Conservation (phyloP, 2,797 vertebrate genomes). For the Notoglanidium macrostoma region DNA sequence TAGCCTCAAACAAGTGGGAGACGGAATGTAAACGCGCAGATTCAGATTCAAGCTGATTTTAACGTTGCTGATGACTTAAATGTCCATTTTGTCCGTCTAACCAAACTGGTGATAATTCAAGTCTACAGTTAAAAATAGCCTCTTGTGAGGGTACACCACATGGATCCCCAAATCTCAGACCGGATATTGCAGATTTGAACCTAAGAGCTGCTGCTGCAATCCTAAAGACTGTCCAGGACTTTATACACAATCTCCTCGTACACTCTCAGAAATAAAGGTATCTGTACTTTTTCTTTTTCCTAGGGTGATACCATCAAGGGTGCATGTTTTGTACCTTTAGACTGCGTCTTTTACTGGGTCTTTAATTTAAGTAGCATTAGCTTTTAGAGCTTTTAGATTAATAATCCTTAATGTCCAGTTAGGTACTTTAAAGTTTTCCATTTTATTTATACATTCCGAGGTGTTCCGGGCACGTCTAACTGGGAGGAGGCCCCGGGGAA, state of each 20-base stretch:
- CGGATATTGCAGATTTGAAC: neutral
- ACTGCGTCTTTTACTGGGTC: neutral
- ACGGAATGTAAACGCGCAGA: too few species aligned
- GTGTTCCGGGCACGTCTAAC: too few species aligned
- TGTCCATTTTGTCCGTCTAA: neutral
- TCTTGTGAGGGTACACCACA: neutral
- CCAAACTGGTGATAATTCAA: neutral
- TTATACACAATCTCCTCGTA: neutral
- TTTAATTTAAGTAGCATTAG: neutral
- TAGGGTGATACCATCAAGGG: neutral
- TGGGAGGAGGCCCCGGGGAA: too few species aligned
- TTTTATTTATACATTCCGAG: too few species aligned
- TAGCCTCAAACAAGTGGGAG: too few species aligned
- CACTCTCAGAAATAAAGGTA: neutral
- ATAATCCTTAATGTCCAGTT: neutral
- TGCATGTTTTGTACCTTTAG: neutral
- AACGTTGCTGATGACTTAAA: too few species aligned
- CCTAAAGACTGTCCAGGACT: neutral
- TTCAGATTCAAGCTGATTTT: too few species aligned
- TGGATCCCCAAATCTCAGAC: neutral
- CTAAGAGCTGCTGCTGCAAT: neutral
- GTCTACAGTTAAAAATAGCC: neutral
- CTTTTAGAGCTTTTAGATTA: neutral
- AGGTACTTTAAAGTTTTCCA: neutral
- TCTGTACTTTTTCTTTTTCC: neutral